Conservation (phyloP, 2,888 invertebrate genomes). For the Andricus curvator region DNA sequence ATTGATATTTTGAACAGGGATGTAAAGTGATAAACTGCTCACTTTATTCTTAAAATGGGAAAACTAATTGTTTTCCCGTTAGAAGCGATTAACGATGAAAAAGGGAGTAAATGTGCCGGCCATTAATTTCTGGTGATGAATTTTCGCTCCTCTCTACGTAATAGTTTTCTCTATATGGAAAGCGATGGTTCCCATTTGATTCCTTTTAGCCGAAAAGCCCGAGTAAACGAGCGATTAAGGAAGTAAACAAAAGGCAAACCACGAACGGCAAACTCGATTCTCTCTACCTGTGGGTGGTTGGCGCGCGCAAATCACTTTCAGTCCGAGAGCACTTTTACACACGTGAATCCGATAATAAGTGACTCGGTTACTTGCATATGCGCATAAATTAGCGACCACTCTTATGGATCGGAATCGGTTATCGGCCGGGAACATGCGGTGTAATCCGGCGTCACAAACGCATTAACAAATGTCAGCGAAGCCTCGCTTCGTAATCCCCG, state of each 20-base stretch:
- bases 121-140: background rate
- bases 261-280: conserved; percentile 5
- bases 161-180: conserved; percentile 16
- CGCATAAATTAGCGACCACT: conserved; percentile 67
- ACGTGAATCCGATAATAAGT: conserved; percentile 45
- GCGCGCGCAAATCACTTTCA: background rate
- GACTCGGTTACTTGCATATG: conserved; percentile 59
- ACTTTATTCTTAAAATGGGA: background rate
- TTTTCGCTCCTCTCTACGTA: background rate
- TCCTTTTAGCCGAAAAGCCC: conserved; percentile 35
- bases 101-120: background rate
- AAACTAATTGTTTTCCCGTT: background rate
- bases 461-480: conserved; percentile 70
- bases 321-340: conserved; percentile 17
- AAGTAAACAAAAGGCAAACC: conserved; percentile 23
- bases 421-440: conserved; percentile 63
- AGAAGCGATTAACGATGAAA: background rate
- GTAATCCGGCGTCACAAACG: conserved; percentile 73
- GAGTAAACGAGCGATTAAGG: conserved; percentile 34
- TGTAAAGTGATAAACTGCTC: background rate
- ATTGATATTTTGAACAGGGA: background rate
- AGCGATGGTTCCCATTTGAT: conserved; percentile 23
- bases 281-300: conserved; percentile 11
- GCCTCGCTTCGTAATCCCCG: conserved; percentile 59
- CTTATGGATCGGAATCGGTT: conserved; percentile 59